These are phyloP conservation scores for Spatulosminthurus flaviceps DNA, from an alignment of 2,888 invertebrate species.

Conservation along the genomic window DNA sequence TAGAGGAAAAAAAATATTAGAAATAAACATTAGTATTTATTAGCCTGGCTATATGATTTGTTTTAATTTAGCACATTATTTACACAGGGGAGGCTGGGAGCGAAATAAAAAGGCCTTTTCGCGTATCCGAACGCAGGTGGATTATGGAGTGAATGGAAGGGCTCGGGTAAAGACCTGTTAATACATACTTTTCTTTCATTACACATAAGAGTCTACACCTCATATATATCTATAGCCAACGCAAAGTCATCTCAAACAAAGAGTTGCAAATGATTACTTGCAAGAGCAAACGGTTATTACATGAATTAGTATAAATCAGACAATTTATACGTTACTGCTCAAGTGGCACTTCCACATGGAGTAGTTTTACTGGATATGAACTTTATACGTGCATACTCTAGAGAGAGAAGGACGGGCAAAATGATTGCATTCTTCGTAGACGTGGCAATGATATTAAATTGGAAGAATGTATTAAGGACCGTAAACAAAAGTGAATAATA, in stretches of 20 bases:
- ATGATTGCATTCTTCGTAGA: neutral
- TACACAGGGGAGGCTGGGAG: neutral
- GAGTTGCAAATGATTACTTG: neutral
- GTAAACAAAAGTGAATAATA: conserved; percentile 40
- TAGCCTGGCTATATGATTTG: neutral
- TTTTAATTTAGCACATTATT: neutral
- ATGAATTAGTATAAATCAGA: conserved; percentile 18
- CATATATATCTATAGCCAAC: neutral
- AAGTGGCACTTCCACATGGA: neutral
- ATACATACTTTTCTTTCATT: no score
- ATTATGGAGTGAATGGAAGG: no score
- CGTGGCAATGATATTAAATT: conserved; percentile 31
- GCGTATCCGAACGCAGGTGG: neutral
- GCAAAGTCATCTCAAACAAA: neutral
- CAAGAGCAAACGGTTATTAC: neutral
- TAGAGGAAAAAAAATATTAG: neutral
- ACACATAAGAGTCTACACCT: no score
- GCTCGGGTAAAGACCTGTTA: no score
- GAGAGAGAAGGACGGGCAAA: neutral
- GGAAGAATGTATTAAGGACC: conserved; percentile 32
- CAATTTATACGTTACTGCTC: conserved; percentile 2
- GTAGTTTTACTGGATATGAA: no score
- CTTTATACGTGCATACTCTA: no score
- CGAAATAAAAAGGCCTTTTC: neutral
- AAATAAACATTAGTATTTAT: conserved; percentile 1